phyloP scores from a whole-genome alignment of 2,888 invertebrate genomes.

The Nudaria mundana region DNA sequence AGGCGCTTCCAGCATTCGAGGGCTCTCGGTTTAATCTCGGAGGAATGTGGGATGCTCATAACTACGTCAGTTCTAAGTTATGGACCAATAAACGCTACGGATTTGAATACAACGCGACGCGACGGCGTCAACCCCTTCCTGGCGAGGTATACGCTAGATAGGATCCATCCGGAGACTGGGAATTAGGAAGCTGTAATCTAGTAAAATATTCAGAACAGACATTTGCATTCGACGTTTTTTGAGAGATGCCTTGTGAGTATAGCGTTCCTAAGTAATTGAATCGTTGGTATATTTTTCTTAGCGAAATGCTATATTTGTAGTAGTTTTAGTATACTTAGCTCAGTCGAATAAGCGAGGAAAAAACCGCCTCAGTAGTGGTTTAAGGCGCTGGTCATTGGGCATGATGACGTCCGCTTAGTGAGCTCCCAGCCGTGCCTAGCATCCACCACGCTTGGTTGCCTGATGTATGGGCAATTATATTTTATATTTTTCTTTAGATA shows the following conservation, averaged over 20 bases:
- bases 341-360: constrained; percentile 6
- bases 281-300: neutral
- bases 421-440: constrained; percentile 15
- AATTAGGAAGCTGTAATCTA: constrained; percentile 31
- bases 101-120: constrained; percentile 61
- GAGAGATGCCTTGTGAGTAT: constrained; percentile 9
- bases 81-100: constrained; percentile 65
- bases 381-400: constrained; percentile 4
- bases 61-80: constrained; percentile 62
- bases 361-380: neutral
- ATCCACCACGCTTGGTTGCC: constrained; percentile 27
- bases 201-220: constrained; percentile 19
- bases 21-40: constrained; percentile 63
- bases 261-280: constrained; percentile 5
- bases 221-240: constrained; percentile 19
- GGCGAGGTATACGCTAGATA: constrained; percentile 36
- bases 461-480: constrained; percentile 34
- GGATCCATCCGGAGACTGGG: constrained; percentile 29
- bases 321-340: neutral
- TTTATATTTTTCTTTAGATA: constrained; percentile 32
- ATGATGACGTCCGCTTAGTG: constrained; percentile 1
- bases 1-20: constrained; percentile 39
- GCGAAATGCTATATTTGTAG: neutral
- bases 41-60: constrained; percentile 64
- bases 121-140: constrained; percentile 50